A percentile compares a stretch with the other conserved stretches of the same genome.
These are phyloP conservation scores for Alexandromys fortis DNA, from an alignment of 2,113 vertebrate species.

Conservation along the genomic window DNA sequence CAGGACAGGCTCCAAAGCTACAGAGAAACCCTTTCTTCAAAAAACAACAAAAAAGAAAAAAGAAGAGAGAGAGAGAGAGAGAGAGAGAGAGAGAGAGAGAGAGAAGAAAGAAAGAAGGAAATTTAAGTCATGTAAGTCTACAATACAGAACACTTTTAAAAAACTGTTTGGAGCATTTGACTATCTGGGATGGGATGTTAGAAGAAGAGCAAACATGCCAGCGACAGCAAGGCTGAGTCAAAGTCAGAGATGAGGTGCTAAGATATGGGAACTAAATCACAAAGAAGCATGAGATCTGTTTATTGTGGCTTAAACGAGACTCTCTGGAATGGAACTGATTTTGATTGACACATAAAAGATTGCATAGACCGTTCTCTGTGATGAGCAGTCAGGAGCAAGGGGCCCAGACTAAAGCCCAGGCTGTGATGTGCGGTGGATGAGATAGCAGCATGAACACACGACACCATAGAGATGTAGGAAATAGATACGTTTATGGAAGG, in stretches of 20 bases:
- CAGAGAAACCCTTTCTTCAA: too few species aligned
- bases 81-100: too few species aligned
- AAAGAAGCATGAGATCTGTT: neutral
- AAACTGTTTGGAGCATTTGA: neutral
- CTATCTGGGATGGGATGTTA: neutral
- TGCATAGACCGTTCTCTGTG: neutral
- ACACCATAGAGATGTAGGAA: neutral
- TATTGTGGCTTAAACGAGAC: neutral
- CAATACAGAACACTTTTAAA: neutral
- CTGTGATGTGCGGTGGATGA: neutral
- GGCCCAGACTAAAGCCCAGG: neutral
- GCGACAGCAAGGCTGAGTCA: neutral
- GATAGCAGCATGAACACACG: neutral
- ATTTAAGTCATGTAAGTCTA: neutral
- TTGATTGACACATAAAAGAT: neutral
- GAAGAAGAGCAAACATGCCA: neutral
- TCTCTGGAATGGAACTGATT: neutral
- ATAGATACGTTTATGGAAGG: neutral
- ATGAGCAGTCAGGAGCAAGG: neutral
- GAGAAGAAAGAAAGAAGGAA: neutral
- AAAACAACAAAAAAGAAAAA: fast-evolving
- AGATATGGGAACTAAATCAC: neutral
- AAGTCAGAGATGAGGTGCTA: neutral
- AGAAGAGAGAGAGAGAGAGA: too few species aligned
- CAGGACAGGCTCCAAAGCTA: too few species aligned